Percentiles rank a stretch among this genome's conserved stretches.
phyloP scores from a whole-genome alignment of 2,113 vertebrate species.

The Grus americana region DNA sequence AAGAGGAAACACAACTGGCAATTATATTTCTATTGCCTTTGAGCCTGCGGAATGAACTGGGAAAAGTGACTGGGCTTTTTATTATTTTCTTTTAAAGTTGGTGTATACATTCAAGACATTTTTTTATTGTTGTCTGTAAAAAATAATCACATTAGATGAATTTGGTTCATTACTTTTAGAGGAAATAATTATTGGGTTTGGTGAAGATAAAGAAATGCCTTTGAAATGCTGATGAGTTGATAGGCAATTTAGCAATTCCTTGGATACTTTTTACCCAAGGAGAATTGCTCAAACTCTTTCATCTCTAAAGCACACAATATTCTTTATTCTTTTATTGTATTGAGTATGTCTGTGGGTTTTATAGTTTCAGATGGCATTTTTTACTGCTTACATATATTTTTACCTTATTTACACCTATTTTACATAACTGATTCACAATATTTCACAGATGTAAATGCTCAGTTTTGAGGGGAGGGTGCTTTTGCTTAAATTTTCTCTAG shows the following conservation, averaged over 20 bases:
- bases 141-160: background rate
- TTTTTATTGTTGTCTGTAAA: background rate
- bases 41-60: background rate
- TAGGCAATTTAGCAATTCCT: background rate
- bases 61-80: background rate
- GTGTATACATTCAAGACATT: background rate
- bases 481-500: background rate
- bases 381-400: background rate
- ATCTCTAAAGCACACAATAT: background rate
- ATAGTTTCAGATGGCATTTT: background rate
- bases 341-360: background rate
- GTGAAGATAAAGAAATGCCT: background rate
- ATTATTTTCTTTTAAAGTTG: background rate
- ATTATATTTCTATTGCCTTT: background rate
- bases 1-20: background rate
- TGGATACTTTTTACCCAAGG: background rate
- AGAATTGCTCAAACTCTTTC: background rate
- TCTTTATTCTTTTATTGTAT: background rate
- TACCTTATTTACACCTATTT: background rate
- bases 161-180: background rate
- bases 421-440: background rate
- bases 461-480: background rate
- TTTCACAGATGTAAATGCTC: background rate
- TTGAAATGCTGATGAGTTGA: background rate
- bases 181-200: background rate